Base-by-base conservation (phyloP, 2,113 vertebrate species). In the Scophthalmus maximus region DNA sequence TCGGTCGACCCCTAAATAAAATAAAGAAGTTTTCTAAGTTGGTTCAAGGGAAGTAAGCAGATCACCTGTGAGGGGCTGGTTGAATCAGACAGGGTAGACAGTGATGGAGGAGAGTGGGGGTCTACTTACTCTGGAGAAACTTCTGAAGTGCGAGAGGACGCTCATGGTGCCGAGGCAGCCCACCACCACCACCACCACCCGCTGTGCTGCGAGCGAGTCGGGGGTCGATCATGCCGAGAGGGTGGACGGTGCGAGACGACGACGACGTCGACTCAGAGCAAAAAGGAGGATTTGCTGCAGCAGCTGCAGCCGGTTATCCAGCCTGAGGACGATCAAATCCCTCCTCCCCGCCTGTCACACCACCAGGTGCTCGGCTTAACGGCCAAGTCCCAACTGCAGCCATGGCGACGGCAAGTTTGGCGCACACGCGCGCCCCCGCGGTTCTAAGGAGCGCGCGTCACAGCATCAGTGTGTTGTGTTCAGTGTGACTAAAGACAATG, bases 61-160 rank as follows among this genome's bases (percentile, higher is more conserved):
- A n/a, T n/a, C n/a, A n/a, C n/a, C n/a, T n/a, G n/a, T n/a, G n/a
- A n/a, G n/a, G n/a, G n/a, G n/a, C n/a, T n/a, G n/a, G n/a, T n/a
- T n/a, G n/a, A n/a, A 34, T 34, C 32, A 34, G 32, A 34, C 32
- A 34, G 9, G 9, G 32, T 9, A 34, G 9, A 9, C 5, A 6
- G 32, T 34, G 32, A 34, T 34, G 36, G 7, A 34, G 32, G 34
- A 36, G 34, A n/a, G 8, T 20, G 25, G 20, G 30, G 8, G 5
- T 47, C 1, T 53, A 89, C 89, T 91, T 70, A 91, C 89, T 78
- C 69, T 86, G 76, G 40, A 60, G 40, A 60, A 87, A 82, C 62
- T 53, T 80, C 77, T 42, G 34, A 87, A 67, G 60, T 86, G 73
- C 1, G 80, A 0, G 51, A 84, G 55, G 42, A 72, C 52, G 26